A percentile compares a stretch with the other conserved stretches of the same genome.
These are phyloP conservation scores for Spongia lamella DNA, from an alignment of 37 sponge, comb jelly and placozoan species.

Conservation along the genomic window DNA sequence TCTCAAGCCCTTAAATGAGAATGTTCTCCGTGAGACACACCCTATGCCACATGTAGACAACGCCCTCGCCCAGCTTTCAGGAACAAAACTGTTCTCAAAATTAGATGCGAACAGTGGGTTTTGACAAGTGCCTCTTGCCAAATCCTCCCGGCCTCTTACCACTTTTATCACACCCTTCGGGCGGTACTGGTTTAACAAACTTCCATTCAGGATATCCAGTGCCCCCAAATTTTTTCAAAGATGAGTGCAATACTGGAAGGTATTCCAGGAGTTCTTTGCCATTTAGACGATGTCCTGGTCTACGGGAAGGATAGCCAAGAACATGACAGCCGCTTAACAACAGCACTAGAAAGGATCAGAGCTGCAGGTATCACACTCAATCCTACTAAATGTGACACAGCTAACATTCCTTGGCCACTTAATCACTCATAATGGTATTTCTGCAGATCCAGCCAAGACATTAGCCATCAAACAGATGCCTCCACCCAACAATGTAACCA, in stretches of 20 bases:
- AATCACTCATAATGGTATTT: background rate
- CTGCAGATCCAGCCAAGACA: no score
- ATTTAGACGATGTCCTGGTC: conserved; percentile 5
- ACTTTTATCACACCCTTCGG: no score
- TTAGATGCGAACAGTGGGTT: no score
- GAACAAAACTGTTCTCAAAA: conserved; percentile 5
- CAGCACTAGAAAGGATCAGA: background rate
- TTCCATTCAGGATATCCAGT: no score
- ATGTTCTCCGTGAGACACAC: background rate
- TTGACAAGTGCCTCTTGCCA: conserved; percentile 29
- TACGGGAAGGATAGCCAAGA: conserved; percentile 4
- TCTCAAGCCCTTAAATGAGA: no score
- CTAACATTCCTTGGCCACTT: background rate
- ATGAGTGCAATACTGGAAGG: no score
- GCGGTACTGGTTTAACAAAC: no score
- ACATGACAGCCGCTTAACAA: conserved; percentile 2
- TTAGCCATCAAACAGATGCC: no score
- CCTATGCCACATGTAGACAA: conserved; percentile 32
- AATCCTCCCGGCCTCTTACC: background rate
- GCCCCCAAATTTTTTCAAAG: no score
- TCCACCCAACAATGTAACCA: no score
- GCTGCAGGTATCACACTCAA: conserved; percentile 14
- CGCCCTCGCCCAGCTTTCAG: conserved; percentile 22
- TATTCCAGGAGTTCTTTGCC: conserved; percentile 10
- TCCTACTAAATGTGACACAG: background rate